Evolutionary conservation across 2,888 invertebrate genomes (phyloP), one percentile per base, ranked within the genome.

Genomic region (Diloba caeruleocephala): DNA sequence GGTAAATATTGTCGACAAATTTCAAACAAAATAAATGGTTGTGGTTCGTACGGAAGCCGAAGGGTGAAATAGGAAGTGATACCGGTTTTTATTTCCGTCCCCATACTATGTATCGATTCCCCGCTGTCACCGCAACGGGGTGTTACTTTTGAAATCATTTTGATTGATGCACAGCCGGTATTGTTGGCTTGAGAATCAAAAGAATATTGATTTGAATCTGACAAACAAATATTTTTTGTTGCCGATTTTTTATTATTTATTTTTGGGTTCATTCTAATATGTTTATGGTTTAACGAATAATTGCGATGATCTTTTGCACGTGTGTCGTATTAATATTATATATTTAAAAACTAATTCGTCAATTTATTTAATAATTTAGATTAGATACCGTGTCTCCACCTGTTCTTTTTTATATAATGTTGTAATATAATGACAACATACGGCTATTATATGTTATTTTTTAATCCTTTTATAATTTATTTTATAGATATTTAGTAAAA

Each of bases 81-180:
- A 86, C 89, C 82, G 87, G 89, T 88, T 88, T 72, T 82, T 82
- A 85, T 85, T 87, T 89, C 89, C 89, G 70, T 82, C 84, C 85
- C 84, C 79, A 80, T 74, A 78, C 67, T 75, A 73, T 73, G 76
- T 84, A 89, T 89, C 80, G 88, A 87, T 86, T 85, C 82, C 79
- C 80, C 77, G 79, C 77, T 82, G 87, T 84, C 86, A 85, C 86
- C 88, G 81, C 87, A 84, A 81, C 71, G 73, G 82, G 82, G 81
- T 84, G 82, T 77, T 77, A 79, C 79, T 82, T 81, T 82, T 74
- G 75, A 86, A 73, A 82, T 74, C 44, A 60, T 64, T 84, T 84
- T 90, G 90, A 90, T 91, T 89, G 89, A 91, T 90, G 84, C 78
- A 53, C 76, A 73, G 66, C 67, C 72, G 71, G 75, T 79, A 77